A percentile compares a stretch with the other conserved stretches of the same genome.
phyloP scores from a whole-genome alignment of 2,797 vertebrate species.

The Rhinella marina region DNA sequence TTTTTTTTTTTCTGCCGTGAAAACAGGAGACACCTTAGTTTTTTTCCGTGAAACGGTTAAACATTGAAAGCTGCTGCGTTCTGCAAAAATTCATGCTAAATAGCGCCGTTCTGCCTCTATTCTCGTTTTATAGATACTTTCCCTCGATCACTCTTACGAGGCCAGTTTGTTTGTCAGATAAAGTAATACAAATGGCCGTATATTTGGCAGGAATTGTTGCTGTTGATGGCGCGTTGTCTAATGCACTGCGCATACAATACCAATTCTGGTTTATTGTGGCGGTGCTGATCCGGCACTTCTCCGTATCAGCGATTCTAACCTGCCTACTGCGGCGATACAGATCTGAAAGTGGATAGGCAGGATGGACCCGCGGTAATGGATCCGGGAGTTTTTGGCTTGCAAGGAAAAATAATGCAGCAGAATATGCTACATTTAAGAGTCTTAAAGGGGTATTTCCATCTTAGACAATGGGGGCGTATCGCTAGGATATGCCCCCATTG shows the following conservation, averaged over 20 bases:
- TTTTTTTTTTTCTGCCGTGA: conserved; percentile 2
- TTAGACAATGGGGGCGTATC: too few relatives aligned
- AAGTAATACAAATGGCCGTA: conserved; percentile 52
- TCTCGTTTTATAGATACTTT: conserved; percentile 49
- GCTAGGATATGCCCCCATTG: too few relatives aligned
- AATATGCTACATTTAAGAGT: too few relatives aligned
- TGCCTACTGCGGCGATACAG: not conserved
- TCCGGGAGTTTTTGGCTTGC: too few relatives aligned
- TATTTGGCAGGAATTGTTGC: conserved; percentile 41
- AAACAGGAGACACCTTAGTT: conserved; percentile 7
- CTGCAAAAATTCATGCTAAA: conserved; percentile 40
- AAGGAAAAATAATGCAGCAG: too few relatives aligned
- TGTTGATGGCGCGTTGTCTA: conserved; percentile 28
- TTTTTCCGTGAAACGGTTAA: conserved; percentile 32
- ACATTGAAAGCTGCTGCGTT: conserved; percentile 49
- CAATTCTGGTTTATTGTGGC: conserved; percentile 29
- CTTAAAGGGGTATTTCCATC: too few relatives aligned
- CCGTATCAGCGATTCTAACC: not conserved
- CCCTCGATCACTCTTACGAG: conserved; percentile 53
- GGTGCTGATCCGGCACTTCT: conserved; percentile 36
- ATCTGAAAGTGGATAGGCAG: too few relatives aligned
- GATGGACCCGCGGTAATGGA: too few relatives aligned
- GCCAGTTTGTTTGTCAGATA: conserved; percentile 58
- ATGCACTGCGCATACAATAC: conserved; percentile 44
- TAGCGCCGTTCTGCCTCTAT: conserved; percentile 46